Evolutionary conservation across 2,888 invertebrate species (phyloP).

Genomic region (Macrosoma leucophasiata): DNA sequence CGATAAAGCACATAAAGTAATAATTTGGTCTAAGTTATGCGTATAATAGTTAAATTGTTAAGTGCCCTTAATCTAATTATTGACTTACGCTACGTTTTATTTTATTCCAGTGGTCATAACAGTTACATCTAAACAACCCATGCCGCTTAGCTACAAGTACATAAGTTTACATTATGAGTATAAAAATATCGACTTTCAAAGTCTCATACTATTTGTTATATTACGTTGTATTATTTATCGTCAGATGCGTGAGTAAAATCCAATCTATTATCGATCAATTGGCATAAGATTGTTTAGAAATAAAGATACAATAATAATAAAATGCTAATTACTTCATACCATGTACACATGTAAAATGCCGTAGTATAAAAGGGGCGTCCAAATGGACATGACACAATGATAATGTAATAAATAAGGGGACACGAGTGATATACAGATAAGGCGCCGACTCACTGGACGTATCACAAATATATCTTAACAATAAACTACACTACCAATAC

Average conservation of each 20-base stretch:
- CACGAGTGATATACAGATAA: conserved; percentile 29
- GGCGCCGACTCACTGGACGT: conserved; percentile 59
- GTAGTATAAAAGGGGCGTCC: too few relatives aligned
- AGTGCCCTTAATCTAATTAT: conserved; percentile 70
- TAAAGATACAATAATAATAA: too few relatives aligned
- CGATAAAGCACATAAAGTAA: conserved; percentile 71
- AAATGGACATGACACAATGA: too few relatives aligned
- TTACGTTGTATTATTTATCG: background rate
- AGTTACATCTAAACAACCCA: conserved; percentile 27
- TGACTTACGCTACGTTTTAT: conserved; percentile 62
- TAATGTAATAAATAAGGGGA: conserved; percentile 15
- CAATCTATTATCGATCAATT: too few relatives aligned
- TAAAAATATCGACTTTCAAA: conserved; percentile 14
- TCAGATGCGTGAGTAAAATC: too few relatives aligned
- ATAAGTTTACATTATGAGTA: conserved; percentile 13
- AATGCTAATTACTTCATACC: too few relatives aligned
- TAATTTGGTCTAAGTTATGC: conserved; percentile 75
- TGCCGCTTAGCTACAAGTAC: conserved; percentile 19
- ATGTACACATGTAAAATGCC: background rate
- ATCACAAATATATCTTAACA: conserved; percentile 68
- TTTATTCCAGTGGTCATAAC: conserved; percentile 57
- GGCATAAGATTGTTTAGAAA: too few relatives aligned
- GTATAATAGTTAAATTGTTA: conserved; percentile 62
- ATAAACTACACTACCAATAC: conserved; percentile 64
- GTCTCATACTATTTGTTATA: too few relatives aligned